phyloP scores from a whole-genome alignment of 2,113 vertebrate genomes.

The Eulemur macaco region DNA sequence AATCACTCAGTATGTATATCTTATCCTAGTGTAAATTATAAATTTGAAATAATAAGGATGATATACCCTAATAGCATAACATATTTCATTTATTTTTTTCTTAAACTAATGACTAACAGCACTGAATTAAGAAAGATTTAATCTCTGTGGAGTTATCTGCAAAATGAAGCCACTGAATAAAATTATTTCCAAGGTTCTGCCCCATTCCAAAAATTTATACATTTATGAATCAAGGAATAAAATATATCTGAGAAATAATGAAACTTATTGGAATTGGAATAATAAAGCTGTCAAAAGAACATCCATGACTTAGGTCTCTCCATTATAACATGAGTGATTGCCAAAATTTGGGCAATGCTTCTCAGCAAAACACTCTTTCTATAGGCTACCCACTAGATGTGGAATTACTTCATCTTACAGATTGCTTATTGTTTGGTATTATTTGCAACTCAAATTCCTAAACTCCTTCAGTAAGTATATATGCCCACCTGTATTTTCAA shows the following conservation, averaged over 20 bases:
- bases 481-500: conserved; percentile 1
- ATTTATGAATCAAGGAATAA: neutral
- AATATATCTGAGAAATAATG: neutral
- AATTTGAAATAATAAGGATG: neutral
- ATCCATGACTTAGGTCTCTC: neutral
- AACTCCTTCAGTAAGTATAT: neutral
- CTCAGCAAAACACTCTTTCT: neutral
- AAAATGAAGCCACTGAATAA: neutral
- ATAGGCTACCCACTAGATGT: neutral
- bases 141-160: neutral
- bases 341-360: neutral
- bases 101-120: neutral
- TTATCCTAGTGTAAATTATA: neutral
- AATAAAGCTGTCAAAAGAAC: neutral
- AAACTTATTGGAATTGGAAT: neutral
- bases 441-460: neutral
- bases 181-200: neutral
- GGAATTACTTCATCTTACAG: conserved; percentile 26
- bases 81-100: neutral
- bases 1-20: neutral
- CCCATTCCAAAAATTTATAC: neutral
- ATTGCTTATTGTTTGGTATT: neutral
- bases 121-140: neutral
- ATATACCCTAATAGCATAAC: neutral
- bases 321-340: neutral